Base-by-base conservation (phyloP, 2,888 invertebrate species). In the Pandemis corylana region DNA sequence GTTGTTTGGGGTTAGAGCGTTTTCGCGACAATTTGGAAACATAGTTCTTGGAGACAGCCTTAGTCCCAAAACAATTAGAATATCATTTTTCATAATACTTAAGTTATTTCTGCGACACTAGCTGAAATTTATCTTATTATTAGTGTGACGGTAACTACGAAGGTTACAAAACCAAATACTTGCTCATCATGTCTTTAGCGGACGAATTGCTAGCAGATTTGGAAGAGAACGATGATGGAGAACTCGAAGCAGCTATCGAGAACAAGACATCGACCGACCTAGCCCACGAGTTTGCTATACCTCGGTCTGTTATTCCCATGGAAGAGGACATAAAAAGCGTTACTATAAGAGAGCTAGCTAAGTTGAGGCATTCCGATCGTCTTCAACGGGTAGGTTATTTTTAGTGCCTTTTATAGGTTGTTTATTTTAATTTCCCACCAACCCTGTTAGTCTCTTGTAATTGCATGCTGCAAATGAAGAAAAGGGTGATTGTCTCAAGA, bases 201-300 rank as follows among this genome's bases (percentile, higher is more conserved):
- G 99, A 99, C 86, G 99, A 99, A 94, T 94, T 99, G 78, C 94
- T 99, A 72, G 99, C 99, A 41, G 99, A 99, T 96, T 96, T 99
- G 78, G 99, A 99, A 92, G 98, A 98, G 86, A 98, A 97, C 84
- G 97, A 97, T 77, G 97, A 97, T 84, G 96, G 96, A 9, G 95
- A 95, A 77, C 90, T 96, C 78, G 96, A 96, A 83, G 95, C 96
- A 68, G 88, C 95, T 15, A 93, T 95, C 82, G 95, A 95, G 80
- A 87, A 85, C 69, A 95, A 95, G 81, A 90, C 93, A 70, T 86
- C 90, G 53, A 90, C 91, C 78, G 87, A 86, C 65, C 81, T 85
- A 70, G 79, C 86, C 44, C 85, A 91, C 79, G 91, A 92, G 77
- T 93, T 94, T 80, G 88, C 92, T 46, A 91, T 92, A n/a, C 94